These are phyloP conservation scores for Seriola dumerili DNA, from an alignment of 2,113 vertebrate species.

Conservation along the genomic window DNA sequence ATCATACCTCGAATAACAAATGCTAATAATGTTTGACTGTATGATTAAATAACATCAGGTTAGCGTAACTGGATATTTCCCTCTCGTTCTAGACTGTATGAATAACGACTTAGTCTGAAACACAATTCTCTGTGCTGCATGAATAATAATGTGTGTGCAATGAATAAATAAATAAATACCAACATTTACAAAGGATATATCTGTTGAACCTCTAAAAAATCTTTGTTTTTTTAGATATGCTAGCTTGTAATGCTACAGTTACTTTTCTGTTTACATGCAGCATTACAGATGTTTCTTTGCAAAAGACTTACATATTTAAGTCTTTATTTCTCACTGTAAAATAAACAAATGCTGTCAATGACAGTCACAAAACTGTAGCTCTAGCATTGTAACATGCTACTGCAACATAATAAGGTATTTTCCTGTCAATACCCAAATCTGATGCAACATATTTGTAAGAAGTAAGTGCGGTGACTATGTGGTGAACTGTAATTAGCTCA, in stretches of 20 bases:
- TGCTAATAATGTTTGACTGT: no score
- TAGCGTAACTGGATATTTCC: no score
- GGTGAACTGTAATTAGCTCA: background rate
- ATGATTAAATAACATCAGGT: no score
- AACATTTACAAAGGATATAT: no score
- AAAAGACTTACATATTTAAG: background rate
- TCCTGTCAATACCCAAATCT: background rate
- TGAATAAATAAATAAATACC: no score
- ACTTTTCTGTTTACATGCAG: background rate
- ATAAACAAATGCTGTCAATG: background rate
- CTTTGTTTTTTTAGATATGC: no score
- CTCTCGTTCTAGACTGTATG: no score
- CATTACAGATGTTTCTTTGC: background rate
- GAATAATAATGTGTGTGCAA: no score
- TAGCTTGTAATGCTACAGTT: background rate
- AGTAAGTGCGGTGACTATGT: background rate
- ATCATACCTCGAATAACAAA: no score
- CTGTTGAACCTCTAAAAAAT: background rate
- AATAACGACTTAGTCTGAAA: no score
- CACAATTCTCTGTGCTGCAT: no score
- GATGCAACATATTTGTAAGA: slow-evolving; percentile 37
- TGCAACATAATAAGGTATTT: background rate
- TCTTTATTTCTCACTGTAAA: background rate
- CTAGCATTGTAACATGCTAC: background rate
- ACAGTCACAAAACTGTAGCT: background rate